Percentiles rank a stretch among this genome's conserved stretches.
These are phyloP conservation scores for Myzus persicae DNA, from an alignment of 1,140 invertebrate species.

Conservation along the genomic window DNA sequence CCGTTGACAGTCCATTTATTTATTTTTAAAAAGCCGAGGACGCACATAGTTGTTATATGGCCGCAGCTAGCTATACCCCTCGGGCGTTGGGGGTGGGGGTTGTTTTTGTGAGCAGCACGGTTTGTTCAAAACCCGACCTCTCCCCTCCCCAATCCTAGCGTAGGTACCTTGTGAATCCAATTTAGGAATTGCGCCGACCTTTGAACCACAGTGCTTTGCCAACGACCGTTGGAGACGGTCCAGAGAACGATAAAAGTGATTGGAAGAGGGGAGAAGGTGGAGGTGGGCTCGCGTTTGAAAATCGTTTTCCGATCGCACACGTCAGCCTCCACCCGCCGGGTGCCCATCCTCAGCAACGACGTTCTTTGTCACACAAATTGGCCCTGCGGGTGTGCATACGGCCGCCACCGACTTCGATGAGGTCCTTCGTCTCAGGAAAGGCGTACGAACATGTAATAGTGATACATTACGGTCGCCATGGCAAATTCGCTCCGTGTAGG, in stretches of 20 bases:
- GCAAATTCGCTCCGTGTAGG: neutral
- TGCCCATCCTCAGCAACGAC: neutral
- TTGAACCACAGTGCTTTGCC: conserved; percentile 40
- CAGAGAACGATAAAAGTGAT: conserved; percentile 54
- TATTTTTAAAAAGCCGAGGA: neutral
- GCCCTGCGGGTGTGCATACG: neutral
- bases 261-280: neutral
- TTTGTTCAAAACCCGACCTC: neutral
- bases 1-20: neutral
- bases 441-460: conserved; percentile 15
- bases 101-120: neutral
- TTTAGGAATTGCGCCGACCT: conserved; percentile 50
- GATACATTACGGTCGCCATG: conserved; percentile 41
- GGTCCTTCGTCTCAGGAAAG: neutral
- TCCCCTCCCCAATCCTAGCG: neutral
- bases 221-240: conserved; percentile 45
- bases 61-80: neutral
- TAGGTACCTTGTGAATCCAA: conserved; percentile 46
- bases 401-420: neutral
- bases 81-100: neutral
- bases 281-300: neutral
- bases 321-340: neutral
- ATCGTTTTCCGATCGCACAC: conserved; percentile 51
- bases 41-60: neutral
- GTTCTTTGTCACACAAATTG: conserved; percentile 52